Percentiles rank a stretch among this genome's conserved stretches.
Conservation (phyloP, 2,113 vertebrate genomes). For the Paramisgurnus dabryanus region DNA sequence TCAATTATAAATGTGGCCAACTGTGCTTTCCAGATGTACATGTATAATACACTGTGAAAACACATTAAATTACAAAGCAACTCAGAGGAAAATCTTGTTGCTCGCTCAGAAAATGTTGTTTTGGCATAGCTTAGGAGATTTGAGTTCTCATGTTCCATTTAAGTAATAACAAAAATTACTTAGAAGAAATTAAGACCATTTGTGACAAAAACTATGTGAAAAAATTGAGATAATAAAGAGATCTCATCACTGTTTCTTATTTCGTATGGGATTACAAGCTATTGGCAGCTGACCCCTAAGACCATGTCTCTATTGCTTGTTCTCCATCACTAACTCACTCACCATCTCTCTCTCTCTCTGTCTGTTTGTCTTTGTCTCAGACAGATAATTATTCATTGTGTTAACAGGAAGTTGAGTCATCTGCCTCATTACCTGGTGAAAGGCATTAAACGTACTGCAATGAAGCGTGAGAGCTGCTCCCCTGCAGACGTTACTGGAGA, state of each 20-base stretch:
- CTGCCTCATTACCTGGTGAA: conserved; percentile 34
- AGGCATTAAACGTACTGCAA: conserved; percentile 16
- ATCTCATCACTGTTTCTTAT: no score
- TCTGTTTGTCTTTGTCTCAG: conserved; percentile 1
- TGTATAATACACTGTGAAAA: neutral
- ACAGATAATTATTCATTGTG: neutral
- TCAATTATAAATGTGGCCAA: conserved; percentile 29
- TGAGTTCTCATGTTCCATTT: no score
- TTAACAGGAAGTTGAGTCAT: conserved; percentile 34
- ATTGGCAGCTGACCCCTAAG: neutral
- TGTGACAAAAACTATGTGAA: no score
- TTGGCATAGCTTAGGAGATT: no score
- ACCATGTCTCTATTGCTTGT: no score
- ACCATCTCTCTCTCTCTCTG: neutral
- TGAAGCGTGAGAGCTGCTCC: conserved; percentile 1
- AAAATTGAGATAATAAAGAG: no score
- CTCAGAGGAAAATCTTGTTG: neutral
- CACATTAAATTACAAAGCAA: neutral
- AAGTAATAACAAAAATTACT: no score
- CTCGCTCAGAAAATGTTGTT: no score
- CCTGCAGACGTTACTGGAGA: conserved; percentile 35
- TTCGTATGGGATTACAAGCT: no score
- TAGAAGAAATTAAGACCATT: no score
- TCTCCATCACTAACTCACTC: no score
- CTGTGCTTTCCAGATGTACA: conserved; percentile 24